Evolutionary conservation across 92 coral and sea anemone species (phyloP).

Genomic region (Phenganax subtilis): DNA sequence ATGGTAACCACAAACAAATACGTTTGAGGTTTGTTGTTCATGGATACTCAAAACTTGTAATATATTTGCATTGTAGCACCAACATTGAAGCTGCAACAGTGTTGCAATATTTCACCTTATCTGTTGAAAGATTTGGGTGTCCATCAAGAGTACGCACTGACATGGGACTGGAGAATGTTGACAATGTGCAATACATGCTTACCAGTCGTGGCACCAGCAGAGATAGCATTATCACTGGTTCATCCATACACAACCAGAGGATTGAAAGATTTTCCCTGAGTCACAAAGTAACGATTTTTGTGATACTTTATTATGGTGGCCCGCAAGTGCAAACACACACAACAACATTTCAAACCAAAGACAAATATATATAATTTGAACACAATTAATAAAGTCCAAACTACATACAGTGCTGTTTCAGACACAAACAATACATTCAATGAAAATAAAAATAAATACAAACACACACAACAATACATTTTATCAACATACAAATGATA

Average conservation of each 20-base stretch:
- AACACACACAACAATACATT: too few relatives aligned
- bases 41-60: constrained; percentile 23
- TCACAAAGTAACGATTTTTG: too few relatives aligned
- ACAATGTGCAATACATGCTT: constrained; percentile 12
- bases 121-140: constrained; percentile 22
- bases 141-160: constrained; percentile 38
- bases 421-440: too few relatives aligned
- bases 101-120: constrained; percentile 11
- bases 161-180: constrained; percentile 37
- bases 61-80: background rate
- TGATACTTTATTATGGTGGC: background rate
- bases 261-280: background rate
- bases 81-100: constrained; percentile 11
- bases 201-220: constrained; percentile 13
- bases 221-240: constrained; percentile 36
- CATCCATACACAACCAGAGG: constrained; percentile 27
- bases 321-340: background rate
- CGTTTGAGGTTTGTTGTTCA: constrained; percentile 27
- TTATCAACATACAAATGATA: too few relatives aligned
- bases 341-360: background rate
- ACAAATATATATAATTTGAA: background rate
- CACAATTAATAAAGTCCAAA: background rate
- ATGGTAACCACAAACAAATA: constrained; percentile 27
- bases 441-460: too few relatives aligned
- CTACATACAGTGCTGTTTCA: too few relatives aligned